These are phyloP conservation scores for Archilochus colubris DNA, from an alignment of 2,113 vertebrate genomes.

Conservation along the genomic window DNA sequence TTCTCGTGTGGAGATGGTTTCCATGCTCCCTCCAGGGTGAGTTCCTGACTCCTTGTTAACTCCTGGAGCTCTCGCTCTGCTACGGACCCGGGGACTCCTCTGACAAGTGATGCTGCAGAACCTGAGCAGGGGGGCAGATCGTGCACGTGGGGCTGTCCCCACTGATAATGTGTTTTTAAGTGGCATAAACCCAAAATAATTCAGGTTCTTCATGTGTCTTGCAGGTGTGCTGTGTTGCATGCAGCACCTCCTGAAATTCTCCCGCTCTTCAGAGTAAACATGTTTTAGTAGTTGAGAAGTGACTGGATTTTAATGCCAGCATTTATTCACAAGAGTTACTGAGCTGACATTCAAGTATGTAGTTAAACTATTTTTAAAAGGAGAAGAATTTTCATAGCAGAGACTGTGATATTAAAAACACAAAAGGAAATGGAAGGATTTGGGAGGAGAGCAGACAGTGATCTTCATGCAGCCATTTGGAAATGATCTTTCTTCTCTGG, in stretches of 20 bases:
- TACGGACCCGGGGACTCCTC: accelerated
- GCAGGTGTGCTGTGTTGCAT: not conserved
- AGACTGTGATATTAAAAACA: not conserved
- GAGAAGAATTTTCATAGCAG: not conserved
- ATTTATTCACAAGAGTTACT: not conserved
- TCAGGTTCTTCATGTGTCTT: not conserved
- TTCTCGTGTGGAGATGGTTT: not conserved
- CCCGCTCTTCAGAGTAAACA: not conserved
- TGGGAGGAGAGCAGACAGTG: not conserved
- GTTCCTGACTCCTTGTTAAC: conserved; percentile 3
- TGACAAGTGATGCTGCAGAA: not conserved
- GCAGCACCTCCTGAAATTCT: not conserved
- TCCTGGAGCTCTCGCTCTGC: not conserved
- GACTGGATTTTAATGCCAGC: not conserved
- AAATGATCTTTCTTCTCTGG: not conserved
- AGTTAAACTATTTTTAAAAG: not conserved
- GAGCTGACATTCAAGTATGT: not conserved
- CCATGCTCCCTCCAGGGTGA: not conserved
- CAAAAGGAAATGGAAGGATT: not conserved
- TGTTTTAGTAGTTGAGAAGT: not conserved
- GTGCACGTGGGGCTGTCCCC: not conserved
- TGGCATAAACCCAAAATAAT: not conserved
- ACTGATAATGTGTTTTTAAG: not conserved
- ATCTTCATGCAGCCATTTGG: not conserved
- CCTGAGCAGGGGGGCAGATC: not conserved